Evolutionary conservation across 2,888 invertebrate species (phyloP), one percentile per base, ranked within the genome.

Genomic region (Ennomos fuscantarius): DNA sequence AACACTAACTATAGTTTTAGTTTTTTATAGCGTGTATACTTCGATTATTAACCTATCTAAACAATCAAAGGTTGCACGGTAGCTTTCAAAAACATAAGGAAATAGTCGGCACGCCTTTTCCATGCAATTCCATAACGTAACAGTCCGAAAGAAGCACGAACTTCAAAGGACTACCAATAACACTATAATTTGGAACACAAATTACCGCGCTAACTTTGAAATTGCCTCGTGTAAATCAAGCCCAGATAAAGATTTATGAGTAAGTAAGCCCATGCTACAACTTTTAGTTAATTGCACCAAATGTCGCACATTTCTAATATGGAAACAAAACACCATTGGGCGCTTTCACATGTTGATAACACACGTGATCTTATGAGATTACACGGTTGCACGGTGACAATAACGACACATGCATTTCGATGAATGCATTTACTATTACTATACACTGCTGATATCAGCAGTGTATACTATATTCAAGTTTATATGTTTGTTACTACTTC

Each of bases 121-220:
- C 69, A 66, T 71, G 68, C 69, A 66, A 66, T 68, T 70, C 58
- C 49, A 62, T 59, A 60, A 50, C 63, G 52, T 69, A 62, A 70
- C 63, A 68, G 66, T 63, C 62, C 62, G 55, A 44, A 59, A 61
- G 34, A 53, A 62, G 67, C 63, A 68, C 68, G 68, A 67, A 69
- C 61, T 52, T 35, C 55, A 58, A 60, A 64, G 55, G 54, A 61
- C 24, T 24, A 24, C 24, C 24, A 57, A 65, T 63, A 70, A 68
- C 63, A 57, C 52, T 13, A 46, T 47, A 48, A 68, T 60, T 55
- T 62, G 32, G 37, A 62, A 51, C 54, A 42, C 43, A 41, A 62
- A 62, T 50, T 40, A 54, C 47, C 58, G 45, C 57, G 57, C 55
- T 55, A 60, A 57, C 45, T 50, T 56, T 45, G 45, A 55, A 39